A percentile compares a stretch with the other conserved stretches of the same genome.
Conservation (phyloP, 2,113 vertebrate genomes). For the Cryptotis parvus region DNA sequence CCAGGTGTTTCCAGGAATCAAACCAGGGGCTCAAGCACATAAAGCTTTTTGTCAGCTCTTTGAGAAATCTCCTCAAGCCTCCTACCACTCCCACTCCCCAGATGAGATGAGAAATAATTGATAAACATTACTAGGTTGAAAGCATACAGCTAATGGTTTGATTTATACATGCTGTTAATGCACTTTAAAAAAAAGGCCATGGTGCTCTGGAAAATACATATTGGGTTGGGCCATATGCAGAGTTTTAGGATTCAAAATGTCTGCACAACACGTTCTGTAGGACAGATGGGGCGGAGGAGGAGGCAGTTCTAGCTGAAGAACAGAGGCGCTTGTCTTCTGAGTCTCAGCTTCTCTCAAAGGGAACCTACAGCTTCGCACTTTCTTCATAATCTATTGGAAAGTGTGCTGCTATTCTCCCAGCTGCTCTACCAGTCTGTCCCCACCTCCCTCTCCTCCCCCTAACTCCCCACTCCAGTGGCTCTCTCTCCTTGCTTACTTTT, state of each 20-base stretch:
- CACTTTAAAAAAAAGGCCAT: neutral
- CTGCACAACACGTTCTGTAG: neutral
- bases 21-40: too few relatives aligned
- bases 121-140: neutral
- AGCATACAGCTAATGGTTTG: neutral
- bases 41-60: too few relatives aligned
- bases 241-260: constrained; percentile 29
- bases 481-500: neutral
- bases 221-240: neutral
- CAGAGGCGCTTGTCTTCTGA: neutral
- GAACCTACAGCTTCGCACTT: neutral
- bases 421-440: neutral
- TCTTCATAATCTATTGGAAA: neutral
- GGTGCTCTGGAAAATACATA: neutral
- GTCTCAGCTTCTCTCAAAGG: neutral
- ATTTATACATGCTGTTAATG: neutral
- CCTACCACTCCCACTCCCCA: neutral
- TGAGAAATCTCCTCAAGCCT: too few relatives aligned
- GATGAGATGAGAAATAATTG: neutral
- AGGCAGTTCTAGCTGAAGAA: constrained; percentile 17
- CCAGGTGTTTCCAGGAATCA: too few relatives aligned
- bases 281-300: neutral
- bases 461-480: accelerated
- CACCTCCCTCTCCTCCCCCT: neutral
- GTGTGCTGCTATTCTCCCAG: neutral